Evolutionary conservation across 2,888 invertebrate species (phyloP).

Genomic region (Morpho achilles): DNA sequence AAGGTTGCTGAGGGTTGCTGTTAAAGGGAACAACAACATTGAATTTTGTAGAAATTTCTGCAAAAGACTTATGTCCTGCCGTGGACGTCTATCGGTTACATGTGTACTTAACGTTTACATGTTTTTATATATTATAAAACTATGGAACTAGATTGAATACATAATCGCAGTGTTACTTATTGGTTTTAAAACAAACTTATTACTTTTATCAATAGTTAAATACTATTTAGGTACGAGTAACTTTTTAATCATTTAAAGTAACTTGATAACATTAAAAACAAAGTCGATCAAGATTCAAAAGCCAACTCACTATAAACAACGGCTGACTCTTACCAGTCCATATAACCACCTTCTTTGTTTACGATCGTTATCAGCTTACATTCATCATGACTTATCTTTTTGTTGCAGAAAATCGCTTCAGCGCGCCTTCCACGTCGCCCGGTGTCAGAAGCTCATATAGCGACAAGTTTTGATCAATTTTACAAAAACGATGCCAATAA

Average conservation of each 20-base stretch:
- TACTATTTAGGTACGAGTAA: too few species aligned
- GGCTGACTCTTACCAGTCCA: constrained; percentile 14
- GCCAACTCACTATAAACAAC: constrained; percentile 9
- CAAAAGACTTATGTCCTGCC: too few species aligned
- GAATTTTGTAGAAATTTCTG: too few species aligned
- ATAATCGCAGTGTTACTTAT: too few species aligned
- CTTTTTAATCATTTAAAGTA: constrained; percentile 4
- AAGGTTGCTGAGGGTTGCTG: too few species aligned
- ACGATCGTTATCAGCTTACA: constrained; percentile 37
- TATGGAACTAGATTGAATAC: too few species aligned
- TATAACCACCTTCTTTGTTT: constrained; percentile 20
- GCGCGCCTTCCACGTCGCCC: constrained; percentile 60
- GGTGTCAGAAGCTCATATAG: constrained; percentile 70
- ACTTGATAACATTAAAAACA: constrained; percentile 11
- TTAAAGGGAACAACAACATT: too few species aligned
- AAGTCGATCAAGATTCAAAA: constrained; percentile 6
- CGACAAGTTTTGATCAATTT: constrained; percentile 68
- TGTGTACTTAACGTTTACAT: too few species aligned
- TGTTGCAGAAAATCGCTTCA: constrained; percentile 72
- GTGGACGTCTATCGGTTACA: too few species aligned
- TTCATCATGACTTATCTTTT: constrained; percentile 43
- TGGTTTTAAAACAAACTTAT: too few species aligned
- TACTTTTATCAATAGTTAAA: too few species aligned
- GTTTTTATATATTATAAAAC: too few species aligned
- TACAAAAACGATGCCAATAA: constrained; percentile 68